These are phyloP conservation scores for Pteruthius melanotis DNA, from an alignment of 2,113 vertebrate genomes.

Conservation along the genomic window DNA sequence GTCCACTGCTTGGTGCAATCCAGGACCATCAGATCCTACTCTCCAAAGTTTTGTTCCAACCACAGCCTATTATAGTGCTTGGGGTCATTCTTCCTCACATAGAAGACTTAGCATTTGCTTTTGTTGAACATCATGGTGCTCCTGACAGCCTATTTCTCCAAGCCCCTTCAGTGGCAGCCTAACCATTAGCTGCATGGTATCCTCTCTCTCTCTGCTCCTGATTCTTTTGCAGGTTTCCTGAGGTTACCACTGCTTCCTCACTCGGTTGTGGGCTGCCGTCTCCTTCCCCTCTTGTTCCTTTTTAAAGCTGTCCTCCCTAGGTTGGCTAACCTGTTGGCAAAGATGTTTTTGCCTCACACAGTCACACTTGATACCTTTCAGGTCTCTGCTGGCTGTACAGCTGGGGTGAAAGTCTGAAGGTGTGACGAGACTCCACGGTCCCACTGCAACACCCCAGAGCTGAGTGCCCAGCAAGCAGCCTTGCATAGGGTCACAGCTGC, in stretches of 20 bases:
- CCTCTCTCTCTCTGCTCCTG: neutral
- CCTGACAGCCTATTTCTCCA: neutral
- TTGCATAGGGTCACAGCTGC: neutral
- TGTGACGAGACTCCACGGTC: neutral
- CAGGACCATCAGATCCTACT: neutral
- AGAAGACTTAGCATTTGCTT: neutral
- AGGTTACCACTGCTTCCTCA: neutral
- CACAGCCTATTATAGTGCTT: neutral
- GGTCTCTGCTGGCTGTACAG: neutral
- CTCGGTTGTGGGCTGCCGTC: neutral
- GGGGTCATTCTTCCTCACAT: neutral
- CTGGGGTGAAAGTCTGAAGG: neutral
- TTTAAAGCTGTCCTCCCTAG: neutral
- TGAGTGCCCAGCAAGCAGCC: accelerated
- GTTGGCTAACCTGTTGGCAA: neutral
- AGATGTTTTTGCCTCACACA: neutral
- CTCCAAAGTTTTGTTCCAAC: neutral
- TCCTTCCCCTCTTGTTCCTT: neutral
- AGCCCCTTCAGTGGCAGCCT: neutral
- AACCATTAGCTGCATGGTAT: neutral
- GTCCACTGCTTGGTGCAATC: neutral
- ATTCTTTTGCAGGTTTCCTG: neutral
- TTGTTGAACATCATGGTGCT: neutral
- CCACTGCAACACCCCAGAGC: neutral
- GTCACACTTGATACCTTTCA: neutral